Base-by-base conservation (phyloP, 37 sponge, comb jelly and placozoan species). In the Agelas oroides region DNA sequence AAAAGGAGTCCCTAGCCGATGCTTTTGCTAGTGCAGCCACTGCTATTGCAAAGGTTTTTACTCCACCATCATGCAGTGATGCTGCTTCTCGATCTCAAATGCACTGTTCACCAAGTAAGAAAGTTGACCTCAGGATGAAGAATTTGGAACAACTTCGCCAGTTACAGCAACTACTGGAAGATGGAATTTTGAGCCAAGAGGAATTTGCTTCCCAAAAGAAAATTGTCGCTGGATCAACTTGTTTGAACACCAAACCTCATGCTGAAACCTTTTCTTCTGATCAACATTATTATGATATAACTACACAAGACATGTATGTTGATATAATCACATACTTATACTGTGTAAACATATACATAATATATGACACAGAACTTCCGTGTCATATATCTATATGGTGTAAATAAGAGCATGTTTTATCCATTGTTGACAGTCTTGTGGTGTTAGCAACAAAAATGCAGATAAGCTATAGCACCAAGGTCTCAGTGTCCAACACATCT, bases 341-440 rank as follows among this genome's bases (percentile, higher is more conserved):
- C 8, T 3, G n/a, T n/a, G 3, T 46, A 46, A 46, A 46, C 8
- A 46, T 46, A 8, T 12, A 8, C 46, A 46, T 46, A 8, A 46
- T 46, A 28, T 41, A 79, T 79, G n/a, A n/a, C n/a, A n/a, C n/a
- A n/a, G n/a, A n/a, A n/a, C n/a, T n/a, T n/a, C n/a, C n/a, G n/a
- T n/a, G 46, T 46, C 46, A 46, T 46, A 8, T 3, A 12, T 8
- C 8, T 8, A 46, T 8, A 12, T 46, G 46, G 3, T 46, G 3
- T 46, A 46, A 46, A 46, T 46, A 46, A 12, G 46, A 46, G 46
- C 46, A 46, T 46, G 46, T 12, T 46, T 31, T 41, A 79, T 79
- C 80, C 80, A 79, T 13, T 79, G 57, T 30, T 65, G 68, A 39
- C 80, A 79, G 64, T 79, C 38, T 66, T 79, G 41, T 65, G 53